phyloP scores from a whole-genome alignment of 2,113 vertebrate genomes.

The Seriola dumerili region DNA sequence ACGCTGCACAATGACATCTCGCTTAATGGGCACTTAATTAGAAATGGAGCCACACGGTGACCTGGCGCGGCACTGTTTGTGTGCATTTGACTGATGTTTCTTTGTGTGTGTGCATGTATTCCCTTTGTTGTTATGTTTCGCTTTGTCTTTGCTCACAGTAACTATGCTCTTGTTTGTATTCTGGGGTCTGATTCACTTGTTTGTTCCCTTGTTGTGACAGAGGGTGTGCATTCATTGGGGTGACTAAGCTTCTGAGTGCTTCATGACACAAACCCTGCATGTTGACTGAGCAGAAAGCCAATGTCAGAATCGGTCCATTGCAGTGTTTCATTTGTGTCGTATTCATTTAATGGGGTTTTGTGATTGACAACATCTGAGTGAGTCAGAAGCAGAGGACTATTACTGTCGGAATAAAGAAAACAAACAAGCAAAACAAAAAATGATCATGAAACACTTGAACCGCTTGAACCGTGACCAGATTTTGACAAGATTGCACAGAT shows the following conservation, averaged over 20 bases:
- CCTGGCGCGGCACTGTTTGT: neutral
- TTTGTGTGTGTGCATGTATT: neutral
- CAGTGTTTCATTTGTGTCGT: neutral
- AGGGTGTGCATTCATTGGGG: neutral
- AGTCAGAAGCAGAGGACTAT: neutral
- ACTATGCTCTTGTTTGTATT: conserved; percentile 43
- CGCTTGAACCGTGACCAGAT: neutral
- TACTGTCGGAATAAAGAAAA: neutral
- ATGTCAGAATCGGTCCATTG: neutral
- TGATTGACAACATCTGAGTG: neutral
- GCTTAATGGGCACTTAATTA: conserved; percentile 20
- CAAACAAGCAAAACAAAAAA: no score
- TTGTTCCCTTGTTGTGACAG: neutral
- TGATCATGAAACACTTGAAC: neutral
- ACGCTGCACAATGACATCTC: neutral
- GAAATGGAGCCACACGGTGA: neutral
- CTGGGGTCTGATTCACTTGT: conserved; percentile 50
- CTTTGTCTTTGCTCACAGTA: conserved; percentile 20
- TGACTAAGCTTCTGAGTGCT: conserved; percentile 21
- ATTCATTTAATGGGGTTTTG: neutral
- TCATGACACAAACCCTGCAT: neutral
- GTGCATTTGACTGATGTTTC: neutral
- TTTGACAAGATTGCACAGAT: neutral
- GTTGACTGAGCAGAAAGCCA: neutral
- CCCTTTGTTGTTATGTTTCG: neutral